phyloP scores from a whole-genome alignment of 2,888 invertebrate species.

The Parelbella ahira region DNA sequence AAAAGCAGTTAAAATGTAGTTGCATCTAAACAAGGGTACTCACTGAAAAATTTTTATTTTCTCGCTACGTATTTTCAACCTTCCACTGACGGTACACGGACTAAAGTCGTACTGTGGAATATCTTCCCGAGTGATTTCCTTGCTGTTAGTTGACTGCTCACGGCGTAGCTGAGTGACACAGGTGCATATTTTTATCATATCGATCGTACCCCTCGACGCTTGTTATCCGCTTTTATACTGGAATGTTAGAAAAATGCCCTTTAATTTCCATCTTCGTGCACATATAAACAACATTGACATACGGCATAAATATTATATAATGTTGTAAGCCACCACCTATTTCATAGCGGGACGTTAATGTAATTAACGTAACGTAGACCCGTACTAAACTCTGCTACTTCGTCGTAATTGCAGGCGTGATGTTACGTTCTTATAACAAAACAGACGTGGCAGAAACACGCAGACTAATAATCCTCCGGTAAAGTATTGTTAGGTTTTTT shows the following conservation, averaged over 20 bases:
- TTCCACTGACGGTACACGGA: background rate
- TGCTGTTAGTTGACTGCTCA: conserved; percentile 13
- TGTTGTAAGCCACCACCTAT: too few relatives aligned
- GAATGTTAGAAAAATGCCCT: background rate
- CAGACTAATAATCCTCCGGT: too few relatives aligned
- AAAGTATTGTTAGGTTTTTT: too few relatives aligned
- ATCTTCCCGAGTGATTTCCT: conserved; percentile 6
- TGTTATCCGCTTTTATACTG: background rate
- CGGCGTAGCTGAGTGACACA: conserved; percentile 4
- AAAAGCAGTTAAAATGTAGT: conserved; percentile 11
- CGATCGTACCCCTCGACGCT: conserved; percentile 1
- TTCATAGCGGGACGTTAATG: too few relatives aligned
- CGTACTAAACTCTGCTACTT: too few relatives aligned
- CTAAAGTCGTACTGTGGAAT: background rate
- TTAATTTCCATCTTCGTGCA: too few relatives aligned
- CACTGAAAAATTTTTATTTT: conserved; percentile 1
- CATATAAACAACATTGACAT: too few relatives aligned
- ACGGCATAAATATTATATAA: too few relatives aligned
- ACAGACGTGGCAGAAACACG: too few relatives aligned
- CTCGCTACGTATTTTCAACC: background rate
- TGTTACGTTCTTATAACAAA: too few relatives aligned
- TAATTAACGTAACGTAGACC: too few relatives aligned
- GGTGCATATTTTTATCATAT: conserved; percentile 19
- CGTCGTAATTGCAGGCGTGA: too few relatives aligned
- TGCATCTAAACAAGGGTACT: conserved; percentile 12